A percentile compares a stretch with the other conserved stretches of the same genome.
phyloP scores from a whole-genome alignment of 1,140 invertebrate species.

The Neoseiulus cucumeris region DNA sequence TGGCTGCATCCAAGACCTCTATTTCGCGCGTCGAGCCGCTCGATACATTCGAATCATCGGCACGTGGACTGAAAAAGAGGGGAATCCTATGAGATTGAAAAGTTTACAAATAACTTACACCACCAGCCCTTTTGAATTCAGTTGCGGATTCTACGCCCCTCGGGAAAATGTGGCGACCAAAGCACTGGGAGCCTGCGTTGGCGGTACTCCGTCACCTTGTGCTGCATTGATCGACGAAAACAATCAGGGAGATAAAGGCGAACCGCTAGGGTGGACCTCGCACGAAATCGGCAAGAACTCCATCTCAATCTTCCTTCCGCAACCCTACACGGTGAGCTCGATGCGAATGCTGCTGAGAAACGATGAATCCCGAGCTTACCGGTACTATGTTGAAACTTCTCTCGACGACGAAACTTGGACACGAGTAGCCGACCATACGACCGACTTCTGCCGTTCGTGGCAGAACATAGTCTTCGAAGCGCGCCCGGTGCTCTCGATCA shows the following conservation, averaged over 20 bases:
- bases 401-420: conserved; percentile 91
- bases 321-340: conserved; percentile 76
- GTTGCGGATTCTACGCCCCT: conserved; percentile 38
- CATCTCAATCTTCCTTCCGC: conserved; percentile 66
- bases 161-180: conserved; percentile 76
- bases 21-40: conserved; percentile 70
- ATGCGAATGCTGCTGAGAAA: conserved; percentile 83
- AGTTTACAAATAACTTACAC: conserved; percentile 51
- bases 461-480: conserved; percentile 80
- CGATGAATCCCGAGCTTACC: conserved; percentile 74
- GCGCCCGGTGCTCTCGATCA: conserved; percentile 75
- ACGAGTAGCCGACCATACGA: conserved; percentile 68
- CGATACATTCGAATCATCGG: conserved; percentile 66
- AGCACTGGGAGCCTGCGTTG: too few relatives aligned
- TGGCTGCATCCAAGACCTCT: conserved; percentile 84
- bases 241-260: too few relatives aligned
- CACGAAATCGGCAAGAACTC: conserved; percentile 63
- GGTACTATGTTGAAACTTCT: conserved; percentile 87
- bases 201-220: conserved; percentile 50
- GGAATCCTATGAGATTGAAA: conserved; percentile 32
- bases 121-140: too few relatives aligned
- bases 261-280: conserved; percentile 79
- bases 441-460: conserved; percentile 82
- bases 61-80: too few relatives aligned
- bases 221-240: conserved; percentile 66